Evolutionary conservation across 2,888 invertebrate genomes (phyloP), one percentile per base, ranked within the genome.

Genomic region (Limenitis camilla): DNA sequence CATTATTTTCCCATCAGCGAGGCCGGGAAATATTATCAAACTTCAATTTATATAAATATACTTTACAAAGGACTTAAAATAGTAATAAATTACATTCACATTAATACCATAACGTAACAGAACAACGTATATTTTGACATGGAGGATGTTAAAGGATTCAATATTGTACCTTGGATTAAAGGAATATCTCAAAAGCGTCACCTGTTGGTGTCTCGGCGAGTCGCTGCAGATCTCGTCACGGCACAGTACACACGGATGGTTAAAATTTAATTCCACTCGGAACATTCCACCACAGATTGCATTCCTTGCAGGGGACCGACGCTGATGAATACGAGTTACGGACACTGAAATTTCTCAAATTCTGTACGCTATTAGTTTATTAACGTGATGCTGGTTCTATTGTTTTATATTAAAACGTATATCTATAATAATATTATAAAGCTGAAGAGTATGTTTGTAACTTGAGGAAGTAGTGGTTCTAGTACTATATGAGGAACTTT

Each of bases 241-340:
- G 58, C 53, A 56, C 54, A 59, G 65, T 68, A 66, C 68, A 65
- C 64, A 59, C 61, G 62, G 61, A 65, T 69, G 65, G 72, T 73
- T 73, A 70, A 77, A 83, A 82, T 81, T 78, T 81, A 80, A 81
- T 82, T 78, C 76, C 69, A 70, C 70, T 66, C 64, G 69, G 66
- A 70, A 69, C 76, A 85, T 85, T 81, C 82, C 82, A 58, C 73
- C 69, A 70, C 78, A 78, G 83, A 85, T 85, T 86, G 81, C 86
- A 81, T 84, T 85, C 83, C 84, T 72, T 68, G 61, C 70, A 66
- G 65, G 63, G 68, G 61, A 65, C 66, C 55, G 55, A 59, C 66
- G 62, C 67, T 70, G 73, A 72, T 70, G 70, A 69, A 68, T 71
- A 68, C 71, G 45, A 52, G 53, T 54, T 54, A 56, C 55, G 44